phyloP scores from a whole-genome alignment of 2,113 vertebrate species.

The Acrocephalus arundinaceus region DNA sequence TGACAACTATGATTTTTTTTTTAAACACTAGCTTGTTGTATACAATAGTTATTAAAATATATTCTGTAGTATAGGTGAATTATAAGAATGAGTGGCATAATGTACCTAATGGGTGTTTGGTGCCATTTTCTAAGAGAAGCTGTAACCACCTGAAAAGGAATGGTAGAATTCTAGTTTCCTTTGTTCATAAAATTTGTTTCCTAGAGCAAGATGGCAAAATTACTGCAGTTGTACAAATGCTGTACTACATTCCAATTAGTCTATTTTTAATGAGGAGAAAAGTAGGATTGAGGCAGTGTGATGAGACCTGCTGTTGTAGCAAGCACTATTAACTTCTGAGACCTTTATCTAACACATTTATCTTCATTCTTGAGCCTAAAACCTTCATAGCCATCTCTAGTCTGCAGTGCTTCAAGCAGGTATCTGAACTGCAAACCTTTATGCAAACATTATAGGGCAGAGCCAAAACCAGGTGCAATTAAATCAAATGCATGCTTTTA shows the following conservation, averaged over 20 bases:
- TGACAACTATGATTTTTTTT: neutral
- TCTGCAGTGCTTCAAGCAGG: neutral
- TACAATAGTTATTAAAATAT: neutral
- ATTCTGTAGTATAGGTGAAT: neutral
- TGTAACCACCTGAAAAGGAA: neutral
- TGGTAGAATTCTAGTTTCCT: neutral
- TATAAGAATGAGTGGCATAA: neutral
- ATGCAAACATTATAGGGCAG: neutral
- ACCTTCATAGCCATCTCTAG: neutral
- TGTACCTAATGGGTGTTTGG: neutral
- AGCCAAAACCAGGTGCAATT: neutral
- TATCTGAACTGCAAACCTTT: neutral
- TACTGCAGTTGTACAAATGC: neutral
- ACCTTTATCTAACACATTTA: neutral
- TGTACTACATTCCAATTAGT: neutral
- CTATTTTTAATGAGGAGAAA: neutral
- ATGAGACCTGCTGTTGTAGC: neutral
- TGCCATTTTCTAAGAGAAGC: neutral
- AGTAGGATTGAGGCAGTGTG: neutral
- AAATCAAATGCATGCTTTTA: neutral
- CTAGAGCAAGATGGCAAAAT: neutral
- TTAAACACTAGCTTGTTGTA: neutral
- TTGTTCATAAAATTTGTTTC: neutral
- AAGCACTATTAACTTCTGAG: neutral
- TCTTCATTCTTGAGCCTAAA: neutral